Base-by-base conservation (phyloP, 2,888 invertebrate genomes). In the Sinodicranocentrus sp. region DNA sequence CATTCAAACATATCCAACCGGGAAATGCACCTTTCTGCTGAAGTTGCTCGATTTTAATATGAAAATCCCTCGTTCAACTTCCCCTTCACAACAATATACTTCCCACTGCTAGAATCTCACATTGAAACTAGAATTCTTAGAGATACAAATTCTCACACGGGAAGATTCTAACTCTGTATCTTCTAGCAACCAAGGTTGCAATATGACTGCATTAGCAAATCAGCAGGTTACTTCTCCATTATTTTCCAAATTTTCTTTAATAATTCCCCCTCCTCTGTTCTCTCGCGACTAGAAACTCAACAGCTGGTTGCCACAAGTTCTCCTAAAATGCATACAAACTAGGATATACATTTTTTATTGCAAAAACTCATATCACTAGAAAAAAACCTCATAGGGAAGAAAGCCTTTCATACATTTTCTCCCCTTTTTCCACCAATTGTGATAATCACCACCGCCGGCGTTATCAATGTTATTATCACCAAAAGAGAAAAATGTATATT, bases 391-490 rank as follows among this genome's bases (percentile, higher is more conserved):
- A n/a, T n/a, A n/a, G n/a, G n/a, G n/a, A n/a, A n/a, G n/a, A n/a
- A n/a, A n/a, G 5, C 17, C 17, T 17, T 48, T 48, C 48, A 48
- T 48, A n/a, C 3, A 3, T 48, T 15, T 23, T 10, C 25, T 6
- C 25, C 23, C 8, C 13, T 25, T 21, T 5, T 57, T 25, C 25
- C 57, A 23, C 57, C 57, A 57, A 57, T 57, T 57, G 57, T n/a
- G 8, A 57, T 57, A 57, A 57, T 57, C 57, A 57, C 57, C 57
- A 57, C 57, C 57, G n/a, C 25, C 57, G 57, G 57, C 57, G 57
- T 8, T 57, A 57, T 57, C 25, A 23, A 21, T 57, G 25, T 57
- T 25, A 57, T 57, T 57, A 13, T 23, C 25, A 23, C 19, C 23
- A 54, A 17, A 54, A 8, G 13, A 39, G 8, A 10, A 57, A 23